A percentile compares a stretch with the other conserved stretches of the same genome.
These are phyloP conservation scores for Parapsyche elsis DNA, from an alignment of 1,140 invertebrate genomes.

Conservation along the genomic window DNA sequence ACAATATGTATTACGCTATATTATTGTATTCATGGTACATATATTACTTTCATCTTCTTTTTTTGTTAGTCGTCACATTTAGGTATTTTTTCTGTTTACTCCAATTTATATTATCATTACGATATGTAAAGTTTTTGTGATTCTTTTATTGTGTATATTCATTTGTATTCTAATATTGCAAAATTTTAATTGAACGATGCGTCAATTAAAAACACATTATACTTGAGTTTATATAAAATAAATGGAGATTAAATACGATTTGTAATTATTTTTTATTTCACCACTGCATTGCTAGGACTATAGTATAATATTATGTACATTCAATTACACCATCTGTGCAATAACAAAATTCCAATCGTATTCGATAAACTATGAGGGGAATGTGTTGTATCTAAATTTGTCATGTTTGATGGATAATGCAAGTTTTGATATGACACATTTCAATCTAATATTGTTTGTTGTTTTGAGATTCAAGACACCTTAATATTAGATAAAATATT, in stretches of 20 bases:
- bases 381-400: too few relatives aligned
- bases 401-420: too few relatives aligned
- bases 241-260: slow-evolving; percentile 32
- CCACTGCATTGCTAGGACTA: neutral
- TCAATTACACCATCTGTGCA: too few relatives aligned
- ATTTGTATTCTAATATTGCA: slow-evolving; percentile 27
- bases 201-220: slow-evolving; percentile 40
- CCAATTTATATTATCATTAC: neutral
- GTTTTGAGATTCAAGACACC: too few relatives aligned
- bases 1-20: slow-evolving; percentile 16
- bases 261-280: neutral
- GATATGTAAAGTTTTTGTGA: slow-evolving; percentile 7
- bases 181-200: slow-evolving; percentile 37
- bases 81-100: slow-evolving; percentile 14
- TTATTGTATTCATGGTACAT: neutral
- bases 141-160: slow-evolving; percentile 28
- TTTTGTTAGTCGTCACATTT: neutral
- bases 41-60: neutral
- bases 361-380: too few relatives aligned
- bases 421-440: too few relatives aligned
- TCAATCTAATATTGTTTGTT: too few relatives aligned
- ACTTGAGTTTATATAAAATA: slow-evolving; percentile 41
- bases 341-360: too few relatives aligned
- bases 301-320: too few relatives aligned
- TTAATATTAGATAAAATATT: too few relatives aligned